Evolutionary conservation across 2,113 vertebrate genomes (phyloP).

Genomic region (Centropus bengalensis): DNA sequence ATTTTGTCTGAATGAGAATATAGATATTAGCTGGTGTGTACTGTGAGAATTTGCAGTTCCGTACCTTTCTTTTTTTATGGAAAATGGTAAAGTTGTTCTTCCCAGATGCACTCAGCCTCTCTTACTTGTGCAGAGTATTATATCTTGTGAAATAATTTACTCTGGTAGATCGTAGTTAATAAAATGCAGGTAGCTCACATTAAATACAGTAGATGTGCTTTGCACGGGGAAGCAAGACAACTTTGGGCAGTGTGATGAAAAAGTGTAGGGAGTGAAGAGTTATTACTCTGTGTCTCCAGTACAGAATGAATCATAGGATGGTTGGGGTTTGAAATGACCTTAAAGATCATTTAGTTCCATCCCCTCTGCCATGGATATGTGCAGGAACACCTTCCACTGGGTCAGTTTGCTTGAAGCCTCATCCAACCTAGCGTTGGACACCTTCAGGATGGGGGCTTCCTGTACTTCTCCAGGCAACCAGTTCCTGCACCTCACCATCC

Average conservation of each 20-base stretch:
- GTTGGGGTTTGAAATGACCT: too few relatives aligned
- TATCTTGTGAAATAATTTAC: neutral
- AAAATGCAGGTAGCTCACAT: neutral
- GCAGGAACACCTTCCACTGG: too few relatives aligned
- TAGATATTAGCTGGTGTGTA: neutral
- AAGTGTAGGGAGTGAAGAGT: neutral
- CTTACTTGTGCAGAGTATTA: neutral
- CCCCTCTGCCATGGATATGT: too few relatives aligned
- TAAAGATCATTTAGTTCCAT: too few relatives aligned
- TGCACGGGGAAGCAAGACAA: neutral
- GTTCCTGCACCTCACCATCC: too few relatives aligned
- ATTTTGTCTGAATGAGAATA: neutral
- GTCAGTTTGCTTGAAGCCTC: too few relatives aligned
- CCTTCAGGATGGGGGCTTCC: too few relatives aligned
- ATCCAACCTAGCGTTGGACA: too few relatives aligned
- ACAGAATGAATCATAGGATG: too few relatives aligned
- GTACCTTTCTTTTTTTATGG: neutral
- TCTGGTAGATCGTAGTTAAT: neutral
- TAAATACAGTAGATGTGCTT: neutral
- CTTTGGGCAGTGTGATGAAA: neutral
- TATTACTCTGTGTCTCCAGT: too few relatives aligned
- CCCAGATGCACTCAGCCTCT: neutral
- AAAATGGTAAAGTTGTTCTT: neutral
- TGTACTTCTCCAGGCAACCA: too few relatives aligned
- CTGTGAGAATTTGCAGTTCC: neutral